Evolutionary conservation across 2,113 vertebrate species (phyloP).

Genomic region (Pelvicachromis taeniatus): DNA sequence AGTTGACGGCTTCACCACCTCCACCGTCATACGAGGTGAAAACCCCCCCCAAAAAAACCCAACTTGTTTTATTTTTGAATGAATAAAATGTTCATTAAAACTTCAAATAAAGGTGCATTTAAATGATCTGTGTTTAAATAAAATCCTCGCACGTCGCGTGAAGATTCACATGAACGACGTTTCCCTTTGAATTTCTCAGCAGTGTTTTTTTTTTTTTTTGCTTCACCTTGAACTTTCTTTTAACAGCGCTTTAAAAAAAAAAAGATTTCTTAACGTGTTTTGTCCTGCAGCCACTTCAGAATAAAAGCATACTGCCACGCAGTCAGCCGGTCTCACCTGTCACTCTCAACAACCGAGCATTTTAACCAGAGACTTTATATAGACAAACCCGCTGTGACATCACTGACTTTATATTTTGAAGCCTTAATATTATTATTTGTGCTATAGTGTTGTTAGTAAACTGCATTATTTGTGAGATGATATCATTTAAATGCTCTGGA

Average conservation of each 20-base stretch:
- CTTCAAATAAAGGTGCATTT: neutral
- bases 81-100: neutral
- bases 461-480: neutral
- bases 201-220: neutral
- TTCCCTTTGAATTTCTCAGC: no score
- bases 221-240: neutral
- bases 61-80: neutral
- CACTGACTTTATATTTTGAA: no score
- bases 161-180: no score
- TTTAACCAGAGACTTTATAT: neutral
- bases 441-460: neutral
- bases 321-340: neutral
- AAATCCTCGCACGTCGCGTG: neutral
- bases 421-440: neutral
- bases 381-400: neutral
- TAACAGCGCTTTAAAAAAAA: no score
- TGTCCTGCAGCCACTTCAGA: neutral
- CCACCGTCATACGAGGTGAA: slow-evolving; percentile 38
- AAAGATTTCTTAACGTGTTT: no score
- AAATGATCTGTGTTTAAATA: neutral
- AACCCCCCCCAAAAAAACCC: rapidly evolving
- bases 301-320: neutral
- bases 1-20: neutral
- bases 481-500: neutral
- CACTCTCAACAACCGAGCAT: neutral